These are phyloP conservation scores for Ectropis grisescens DNA, from an alignment of 1,140 invertebrate genomes.

Conservation along the genomic window DNA sequence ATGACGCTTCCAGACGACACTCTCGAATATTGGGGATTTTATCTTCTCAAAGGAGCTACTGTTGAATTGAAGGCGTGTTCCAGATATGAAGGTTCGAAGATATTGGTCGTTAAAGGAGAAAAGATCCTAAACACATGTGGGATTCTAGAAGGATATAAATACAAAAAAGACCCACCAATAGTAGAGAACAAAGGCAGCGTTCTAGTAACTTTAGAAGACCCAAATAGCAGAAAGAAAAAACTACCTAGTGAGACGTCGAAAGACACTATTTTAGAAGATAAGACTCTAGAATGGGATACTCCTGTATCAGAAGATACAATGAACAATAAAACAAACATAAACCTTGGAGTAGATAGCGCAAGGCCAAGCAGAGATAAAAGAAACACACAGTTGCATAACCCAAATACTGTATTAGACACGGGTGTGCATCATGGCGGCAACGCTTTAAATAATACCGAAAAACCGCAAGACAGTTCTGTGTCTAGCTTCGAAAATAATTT, in stretches of 20 bases:
- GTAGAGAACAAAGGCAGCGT: slow-evolving; percentile 76
- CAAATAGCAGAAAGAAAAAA: slow-evolving; percentile 62
- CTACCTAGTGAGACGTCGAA: not conserved
- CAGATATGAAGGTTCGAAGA: slow-evolving; percentile 80
- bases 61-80: slow-evolving; percentile 85
- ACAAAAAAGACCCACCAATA: slow-evolving; percentile 71
- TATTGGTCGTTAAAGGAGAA: slow-evolving; percentile 84
- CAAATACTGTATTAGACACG: slow-evolving; percentile 76
- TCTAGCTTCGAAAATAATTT: slow-evolving; percentile 84
- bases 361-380: slow-evolving; percentile 23
- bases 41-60: slow-evolving; percentile 80
- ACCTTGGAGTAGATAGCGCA: not conserved
- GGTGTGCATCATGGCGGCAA: slow-evolving; percentile 83
- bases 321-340: not conserved
- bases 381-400: slow-evolving; percentile 56
- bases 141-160: slow-evolving; percentile 77
- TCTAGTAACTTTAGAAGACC: slow-evolving; percentile 77
- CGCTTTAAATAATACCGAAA: slow-evolving; percentile 72
- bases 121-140: slow-evolving; percentile 82
- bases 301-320: not conserved
- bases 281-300: no score
- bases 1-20: slow-evolving; percentile 88
- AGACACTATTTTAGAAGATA: not conserved
- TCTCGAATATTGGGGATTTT: slow-evolving; percentile 92
- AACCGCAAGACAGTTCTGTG: slow-evolving; percentile 73